These are phyloP conservation scores for Luidia sarsii DNA, from an alignment of 53 echinoderm and acorn worm genomes.

Conservation along the genomic window DNA sequence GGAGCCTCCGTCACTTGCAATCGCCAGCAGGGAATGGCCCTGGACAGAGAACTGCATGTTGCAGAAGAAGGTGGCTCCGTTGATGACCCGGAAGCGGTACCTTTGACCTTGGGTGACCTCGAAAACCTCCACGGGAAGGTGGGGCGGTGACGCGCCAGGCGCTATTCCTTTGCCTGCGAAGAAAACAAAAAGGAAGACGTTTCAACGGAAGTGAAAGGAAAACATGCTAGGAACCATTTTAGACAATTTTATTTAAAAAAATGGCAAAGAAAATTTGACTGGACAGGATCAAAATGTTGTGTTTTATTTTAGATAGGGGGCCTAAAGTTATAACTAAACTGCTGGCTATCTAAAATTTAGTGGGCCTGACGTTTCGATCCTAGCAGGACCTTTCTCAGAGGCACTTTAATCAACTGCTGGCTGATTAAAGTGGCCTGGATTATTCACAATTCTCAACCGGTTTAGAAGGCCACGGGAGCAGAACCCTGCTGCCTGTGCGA, in stretches of 20 bases:
- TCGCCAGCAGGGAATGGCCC: slow-evolving; percentile 43
- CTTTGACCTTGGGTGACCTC: slow-evolving; percentile 5
- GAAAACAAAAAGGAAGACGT: background rate
- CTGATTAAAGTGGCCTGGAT: too few relatives aligned
- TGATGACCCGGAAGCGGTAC: slow-evolving; percentile 68
- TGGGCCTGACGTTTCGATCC: too few relatives aligned
- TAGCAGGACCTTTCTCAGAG: too few relatives aligned
- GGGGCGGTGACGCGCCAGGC: background rate
- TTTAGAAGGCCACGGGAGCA: too few relatives aligned
- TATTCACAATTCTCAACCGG: too few relatives aligned
- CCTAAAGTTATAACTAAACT: too few relatives aligned
- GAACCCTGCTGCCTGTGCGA: too few relatives aligned
- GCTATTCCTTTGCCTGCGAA: background rate
- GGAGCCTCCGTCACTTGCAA: slow-evolving; percentile 46
- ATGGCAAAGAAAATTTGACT: too few relatives aligned
- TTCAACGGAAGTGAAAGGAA: background rate
- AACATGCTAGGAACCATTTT: too few relatives aligned
- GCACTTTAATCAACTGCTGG: too few relatives aligned
- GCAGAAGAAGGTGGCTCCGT: slow-evolving; percentile 32
- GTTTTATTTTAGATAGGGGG: background rate
- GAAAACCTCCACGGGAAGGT: slow-evolving; percentile 14
- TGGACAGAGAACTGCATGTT: slow-evolving; percentile 56
- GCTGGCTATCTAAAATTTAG: too few relatives aligned
- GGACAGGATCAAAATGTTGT: background rate
- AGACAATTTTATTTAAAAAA: too few relatives aligned